A percentile compares a stretch with the other conserved stretches of the same genome.
phyloP scores from a whole-genome alignment of 2,888 invertebrate genomes.

The Cheilosia impressa region DNA sequence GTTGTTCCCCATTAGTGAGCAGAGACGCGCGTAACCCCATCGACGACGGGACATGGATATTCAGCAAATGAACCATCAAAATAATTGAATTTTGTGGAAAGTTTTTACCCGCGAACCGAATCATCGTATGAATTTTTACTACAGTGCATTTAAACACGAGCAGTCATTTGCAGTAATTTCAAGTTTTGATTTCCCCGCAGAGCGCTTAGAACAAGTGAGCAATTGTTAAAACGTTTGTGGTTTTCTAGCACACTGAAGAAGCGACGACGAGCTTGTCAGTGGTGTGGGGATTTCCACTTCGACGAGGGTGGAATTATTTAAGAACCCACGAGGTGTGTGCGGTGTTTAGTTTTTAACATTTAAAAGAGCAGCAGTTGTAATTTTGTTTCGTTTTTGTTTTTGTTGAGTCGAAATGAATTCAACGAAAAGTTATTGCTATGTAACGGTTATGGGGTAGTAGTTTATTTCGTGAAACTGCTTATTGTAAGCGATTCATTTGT shows the following conservation, averaged over 20 bases:
- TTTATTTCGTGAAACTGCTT: constrained; percentile 21
- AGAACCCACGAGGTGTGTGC: constrained; percentile 1
- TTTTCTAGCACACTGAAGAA: constrained; percentile 23
- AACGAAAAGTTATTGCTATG: constrained; percentile 46
- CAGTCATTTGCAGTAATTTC: constrained; percentile 73
- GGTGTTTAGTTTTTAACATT: constrained; percentile 47
- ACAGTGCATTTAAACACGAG: constrained; percentile 64
- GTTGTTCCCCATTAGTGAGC: background rate
- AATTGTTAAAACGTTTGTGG: constrained; percentile 68
- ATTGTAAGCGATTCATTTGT: constrained; percentile 2
- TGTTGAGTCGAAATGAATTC: constrained; percentile 51
- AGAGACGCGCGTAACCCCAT: constrained; percentile 39
- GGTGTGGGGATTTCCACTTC: background rate
- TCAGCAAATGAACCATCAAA: constrained; percentile 68
- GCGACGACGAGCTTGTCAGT: background rate
- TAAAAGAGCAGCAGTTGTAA: constrained; percentile 33
- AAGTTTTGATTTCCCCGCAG: constrained; percentile 75
- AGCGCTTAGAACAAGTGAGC: constrained; percentile 68
- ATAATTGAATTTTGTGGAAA: constrained; percentile 65
- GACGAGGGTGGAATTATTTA: constrained; percentile 37
- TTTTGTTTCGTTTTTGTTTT: constrained; percentile 12
- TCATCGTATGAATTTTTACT: constrained; percentile 62
- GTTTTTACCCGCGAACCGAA: background rate
- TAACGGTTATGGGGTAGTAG: constrained; percentile 41
- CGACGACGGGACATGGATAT: constrained; percentile 13